Evolutionary conservation across 2,888 invertebrate genomes (phyloP).

Genomic region (Platypus cylindrus): DNA sequence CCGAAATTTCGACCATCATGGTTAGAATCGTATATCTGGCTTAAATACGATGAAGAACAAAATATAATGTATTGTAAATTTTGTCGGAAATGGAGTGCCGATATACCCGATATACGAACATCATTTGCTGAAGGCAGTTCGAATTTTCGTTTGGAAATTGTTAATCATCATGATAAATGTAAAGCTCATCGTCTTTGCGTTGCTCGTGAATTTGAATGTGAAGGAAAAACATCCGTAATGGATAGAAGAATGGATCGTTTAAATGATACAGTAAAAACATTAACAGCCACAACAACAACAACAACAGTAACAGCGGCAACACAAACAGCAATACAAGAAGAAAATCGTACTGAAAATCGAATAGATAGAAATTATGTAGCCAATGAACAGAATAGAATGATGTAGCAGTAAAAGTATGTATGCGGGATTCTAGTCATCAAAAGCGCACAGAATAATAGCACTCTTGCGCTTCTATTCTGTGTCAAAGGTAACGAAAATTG

Average conservation of each 20-base stretch:
- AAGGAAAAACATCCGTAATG: too few relatives aligned
- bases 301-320: neutral
- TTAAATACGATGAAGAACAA: constrained; percentile 52
- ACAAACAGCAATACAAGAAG: too few relatives aligned
- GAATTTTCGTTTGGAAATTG: constrained; percentile 64
- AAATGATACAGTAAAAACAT: too few relatives aligned
- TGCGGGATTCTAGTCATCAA: too few relatives aligned
- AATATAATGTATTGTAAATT: constrained; percentile 64
- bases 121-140: constrained; percentile 67
- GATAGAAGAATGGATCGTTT: too few relatives aligned
- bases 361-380: too few relatives aligned
- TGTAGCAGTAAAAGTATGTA: too few relatives aligned
- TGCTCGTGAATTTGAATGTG: constrained; percentile 40
- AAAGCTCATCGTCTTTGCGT: constrained; percentile 61
- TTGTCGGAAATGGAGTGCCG: constrained; percentile 60
- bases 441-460: too few relatives aligned
- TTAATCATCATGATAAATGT: constrained; percentile 68
- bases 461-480: too few relatives aligned
- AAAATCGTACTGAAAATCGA: too few relatives aligned
- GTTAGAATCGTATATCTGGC: constrained; percentile 59
- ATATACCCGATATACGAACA: constrained; percentile 58
- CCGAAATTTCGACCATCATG: constrained; percentile 56
- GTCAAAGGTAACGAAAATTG: too few relatives aligned
- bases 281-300: neutral
- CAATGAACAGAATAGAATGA: too few relatives aligned